Base-by-base conservation (phyloP, 2,888 invertebrate species). In the Tinea trinotella region DNA sequence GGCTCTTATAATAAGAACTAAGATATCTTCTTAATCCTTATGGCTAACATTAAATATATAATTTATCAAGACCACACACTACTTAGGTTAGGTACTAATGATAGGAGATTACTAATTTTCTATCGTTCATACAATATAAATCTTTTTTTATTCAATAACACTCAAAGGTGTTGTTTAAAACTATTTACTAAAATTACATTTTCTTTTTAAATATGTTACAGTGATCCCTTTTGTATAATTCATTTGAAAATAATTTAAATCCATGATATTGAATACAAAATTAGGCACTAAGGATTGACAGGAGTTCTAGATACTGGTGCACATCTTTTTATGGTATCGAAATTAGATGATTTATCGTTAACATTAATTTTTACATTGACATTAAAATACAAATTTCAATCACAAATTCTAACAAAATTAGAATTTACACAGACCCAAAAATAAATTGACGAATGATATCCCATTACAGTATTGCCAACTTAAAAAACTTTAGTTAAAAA, bases 111-210 rank as follows among this genome's bases (percentile, higher is more conserved):
- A 73, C 57, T n/a, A 49, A 35, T 52, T 52, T n/a, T 55, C 30
- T 46, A 50, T 55, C 52, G 48, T 48, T 44, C 30, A 30, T 30
- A 30, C 30, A 30, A 30, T 68, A 78, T 78, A 79, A 77, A 79
- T 77, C 74, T 79, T 72, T 76, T 70, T 54, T 44, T 66, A 30
- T 30, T 7, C n/a, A n/a, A n/a, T 66, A 66, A 68, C 68, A 74
- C 73, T 74, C 72, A 66, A 64, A 64, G 58, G 66, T 70, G 68
- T 35, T 17, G 70, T 73, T 71, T 71, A 61, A 58, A 74, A 75
- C 83, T 85, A 86, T 78, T 75, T 74, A 66, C 81, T 85, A 85
- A 80, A 68, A 74, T 84, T 81, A 82, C 68, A 70, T 76, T 80
- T 79, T 30, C 30, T 4, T 30, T 30, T 30, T 78, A 79, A 81